Conservation (phyloP, 2,797 vertebrate species). For the Hemibagrus guttatus region DNA sequence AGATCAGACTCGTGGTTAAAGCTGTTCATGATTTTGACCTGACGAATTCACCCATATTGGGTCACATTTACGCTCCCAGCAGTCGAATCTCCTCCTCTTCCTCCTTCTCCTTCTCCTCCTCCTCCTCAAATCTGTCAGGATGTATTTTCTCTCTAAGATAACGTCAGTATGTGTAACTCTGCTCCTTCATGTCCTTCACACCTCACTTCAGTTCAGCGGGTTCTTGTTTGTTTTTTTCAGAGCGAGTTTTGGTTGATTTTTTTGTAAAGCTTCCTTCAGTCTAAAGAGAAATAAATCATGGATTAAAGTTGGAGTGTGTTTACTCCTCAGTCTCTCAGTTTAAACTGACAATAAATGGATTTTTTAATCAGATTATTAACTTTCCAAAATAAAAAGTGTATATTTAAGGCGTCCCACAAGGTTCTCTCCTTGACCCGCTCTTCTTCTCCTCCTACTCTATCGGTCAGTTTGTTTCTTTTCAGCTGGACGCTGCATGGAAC, state of each 20-base stretch:
- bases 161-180: background rate
- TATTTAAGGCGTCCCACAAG: background rate
- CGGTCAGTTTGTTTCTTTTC: background rate
- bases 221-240: background rate
- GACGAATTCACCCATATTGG: constrained; percentile 20
- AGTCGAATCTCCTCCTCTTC: background rate
- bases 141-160: background rate
- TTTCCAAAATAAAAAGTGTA: background rate
- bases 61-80: background rate
- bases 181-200: background rate
- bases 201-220: background rate
- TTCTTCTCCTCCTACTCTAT: background rate
- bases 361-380: background rate
- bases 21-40: background rate
- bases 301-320: background rate
- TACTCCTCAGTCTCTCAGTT: background rate
- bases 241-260: background rate
- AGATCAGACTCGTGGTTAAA: background rate
- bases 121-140: background rate
- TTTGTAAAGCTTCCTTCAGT: background rate
- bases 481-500: too few relatives aligned
- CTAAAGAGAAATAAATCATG: background rate
- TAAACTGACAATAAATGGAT: background rate
- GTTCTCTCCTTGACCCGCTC: background rate
- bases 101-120: background rate